Evolutionary conservation across 1,140 invertebrate species (phyloP).

Genomic region (Drosophila aff.): DNA sequence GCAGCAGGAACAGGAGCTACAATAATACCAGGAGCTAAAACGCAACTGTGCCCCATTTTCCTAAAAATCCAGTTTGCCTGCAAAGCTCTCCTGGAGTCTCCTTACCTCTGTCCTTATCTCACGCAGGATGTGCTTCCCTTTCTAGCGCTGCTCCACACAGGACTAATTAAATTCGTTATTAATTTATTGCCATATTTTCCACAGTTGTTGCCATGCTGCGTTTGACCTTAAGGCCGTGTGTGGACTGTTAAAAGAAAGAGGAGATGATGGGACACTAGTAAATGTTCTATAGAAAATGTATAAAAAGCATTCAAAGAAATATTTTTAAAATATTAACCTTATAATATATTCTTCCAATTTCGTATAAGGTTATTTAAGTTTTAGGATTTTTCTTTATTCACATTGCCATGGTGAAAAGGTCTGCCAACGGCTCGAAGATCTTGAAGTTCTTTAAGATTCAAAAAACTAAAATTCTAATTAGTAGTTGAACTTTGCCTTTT

Average conservation of each 20-base stretch:
- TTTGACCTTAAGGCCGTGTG: conserved; percentile 5
- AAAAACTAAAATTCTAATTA: conserved; percentile 27
- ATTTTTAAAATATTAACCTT: background rate
- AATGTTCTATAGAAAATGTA: too few relatives aligned
- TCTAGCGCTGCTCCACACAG: conserved; percentile 27
- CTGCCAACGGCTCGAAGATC: background rate
- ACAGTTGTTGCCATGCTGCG: conserved; percentile 25
- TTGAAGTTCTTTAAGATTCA: background rate
- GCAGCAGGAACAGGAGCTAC: conserved; percentile 29
- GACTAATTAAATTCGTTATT: conserved; percentile 77
- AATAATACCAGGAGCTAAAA: conserved; percentile 47
- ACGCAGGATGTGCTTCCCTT: conserved; percentile 19
- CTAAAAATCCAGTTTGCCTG: conserved; percentile 50
- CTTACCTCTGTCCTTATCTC: conserved; percentile 2
- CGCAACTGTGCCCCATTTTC: conserved; percentile 45
- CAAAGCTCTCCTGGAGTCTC: conserved; percentile 14
- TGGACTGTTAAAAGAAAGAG: conserved; percentile 8
- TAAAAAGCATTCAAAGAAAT: background rate
- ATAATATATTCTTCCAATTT: background rate
- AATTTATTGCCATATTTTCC: conserved; percentile 67
- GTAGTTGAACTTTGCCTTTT: conserved; percentile 8
- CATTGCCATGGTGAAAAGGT: background rate
- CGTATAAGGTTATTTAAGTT: background rate
- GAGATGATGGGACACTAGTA: background rate
- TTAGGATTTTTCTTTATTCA: background rate